Evolutionary conservation across 1,140 invertebrate genomes (phyloP).

Genomic region (Formica selysi): DNA sequence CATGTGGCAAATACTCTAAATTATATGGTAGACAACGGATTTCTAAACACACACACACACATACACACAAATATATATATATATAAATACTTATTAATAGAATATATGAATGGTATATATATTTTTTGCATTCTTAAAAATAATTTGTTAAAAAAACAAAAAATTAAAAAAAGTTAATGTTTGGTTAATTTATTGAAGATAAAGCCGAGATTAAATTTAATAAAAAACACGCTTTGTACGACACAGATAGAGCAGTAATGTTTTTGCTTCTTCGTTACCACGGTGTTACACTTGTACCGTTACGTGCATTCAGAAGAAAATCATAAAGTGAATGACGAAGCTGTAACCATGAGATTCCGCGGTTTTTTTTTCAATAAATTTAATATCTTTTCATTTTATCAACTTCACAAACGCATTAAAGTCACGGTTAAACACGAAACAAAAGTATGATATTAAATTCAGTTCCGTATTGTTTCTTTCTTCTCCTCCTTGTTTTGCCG

Average conservation of each 20-base stretch:
- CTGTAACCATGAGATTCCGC: not conserved
- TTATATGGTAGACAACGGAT: no score
- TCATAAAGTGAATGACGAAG: constrained; percentile 27
- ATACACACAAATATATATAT: no score
- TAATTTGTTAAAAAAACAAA: no score
- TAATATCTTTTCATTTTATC: constrained; percentile 24
- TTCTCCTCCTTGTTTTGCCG: not conserved
- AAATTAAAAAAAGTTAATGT: not conserved
- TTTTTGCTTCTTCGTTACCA: constrained; percentile 32
- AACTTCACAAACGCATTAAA: not conserved
- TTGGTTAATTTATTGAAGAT: constrained; percentile 12
- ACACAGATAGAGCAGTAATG: constrained; percentile 1
- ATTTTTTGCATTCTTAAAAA: no score
- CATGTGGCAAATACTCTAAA: not conserved
- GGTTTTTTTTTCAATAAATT: not conserved
- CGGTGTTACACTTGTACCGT: constrained; percentile 45
- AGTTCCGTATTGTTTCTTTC: not conserved
- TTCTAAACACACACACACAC: not conserved
- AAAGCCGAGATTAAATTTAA: constrained; percentile 37
- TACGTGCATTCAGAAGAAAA: constrained; percentile 40
- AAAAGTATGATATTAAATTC: not conserved
- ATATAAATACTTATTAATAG: no score
- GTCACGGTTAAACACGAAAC: not conserved
- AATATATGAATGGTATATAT: no score
- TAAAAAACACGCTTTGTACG: constrained; percentile 32